Conservation (phyloP, 1,140 invertebrate genomes). For the Temnothorax curvispinosus region DNA sequence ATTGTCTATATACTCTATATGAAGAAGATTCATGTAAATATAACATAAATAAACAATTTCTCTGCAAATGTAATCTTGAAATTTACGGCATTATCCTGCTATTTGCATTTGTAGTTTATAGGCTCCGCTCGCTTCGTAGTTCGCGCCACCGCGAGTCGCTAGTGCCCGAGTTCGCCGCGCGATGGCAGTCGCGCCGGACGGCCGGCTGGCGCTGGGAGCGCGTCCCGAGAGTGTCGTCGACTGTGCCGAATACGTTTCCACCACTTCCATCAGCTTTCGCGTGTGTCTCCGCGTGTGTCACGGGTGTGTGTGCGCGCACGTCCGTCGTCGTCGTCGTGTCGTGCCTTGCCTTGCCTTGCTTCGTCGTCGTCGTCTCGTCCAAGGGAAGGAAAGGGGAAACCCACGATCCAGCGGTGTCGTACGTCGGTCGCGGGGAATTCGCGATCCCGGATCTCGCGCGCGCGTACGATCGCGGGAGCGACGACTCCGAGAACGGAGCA, state of each 20-base stretch:
- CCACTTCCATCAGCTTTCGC: slow-evolving; percentile 68
- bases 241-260: slow-evolving; percentile 52
- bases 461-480: too few species aligned
- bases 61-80: too few species aligned
- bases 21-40: too few species aligned
- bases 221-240: slow-evolving; percentile 27
- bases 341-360: too few species aligned
- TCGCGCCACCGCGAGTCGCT: background rate
- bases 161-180: background rate
- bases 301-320: slow-evolving; percentile 47
- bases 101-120: too few species aligned
- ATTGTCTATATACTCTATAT: too few species aligned
- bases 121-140: background rate
- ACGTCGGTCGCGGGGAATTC: slow-evolving; percentile 28
- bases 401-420: slow-evolving; percentile 9
- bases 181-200: slow-evolving; percentile 18
- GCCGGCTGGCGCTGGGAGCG: slow-evolving; percentile 38
- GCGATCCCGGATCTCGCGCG: slow-evolving; percentile 30
- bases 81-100: too few species aligned
- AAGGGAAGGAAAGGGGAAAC: background rate
- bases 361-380: slow-evolving; percentile 28
- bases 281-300: slow-evolving; percentile 69
- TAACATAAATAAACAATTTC: too few species aligned
- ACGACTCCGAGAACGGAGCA: background rate
- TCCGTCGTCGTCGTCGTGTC: slow-evolving; percentile 32